Percentiles rank a stretch among this genome's conserved stretches.
These are phyloP conservation scores for Troides helena DNA, from an alignment of 2,888 invertebrate species.

Conservation along the genomic window DNA sequence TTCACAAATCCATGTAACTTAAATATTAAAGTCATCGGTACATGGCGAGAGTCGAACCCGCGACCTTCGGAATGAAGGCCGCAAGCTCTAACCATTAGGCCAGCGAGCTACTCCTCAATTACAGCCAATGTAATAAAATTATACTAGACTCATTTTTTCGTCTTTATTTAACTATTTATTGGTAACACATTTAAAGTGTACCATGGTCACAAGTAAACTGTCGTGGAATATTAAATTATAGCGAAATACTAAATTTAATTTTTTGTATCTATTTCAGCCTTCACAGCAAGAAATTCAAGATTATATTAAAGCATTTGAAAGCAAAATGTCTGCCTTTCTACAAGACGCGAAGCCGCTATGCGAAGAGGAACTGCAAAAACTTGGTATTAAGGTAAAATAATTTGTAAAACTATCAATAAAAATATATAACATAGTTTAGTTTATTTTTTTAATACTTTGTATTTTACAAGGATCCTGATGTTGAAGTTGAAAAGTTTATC, in stretches of 20 bases:
- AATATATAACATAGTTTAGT: neutral
- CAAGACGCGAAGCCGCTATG: constrained; percentile 87
- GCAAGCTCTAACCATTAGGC: too few species aligned
- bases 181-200: too few species aligned
- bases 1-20: too few species aligned
- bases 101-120: too few species aligned
- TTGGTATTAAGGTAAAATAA: constrained; percentile 86
- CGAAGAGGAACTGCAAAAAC: constrained; percentile 88
- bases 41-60: too few species aligned
- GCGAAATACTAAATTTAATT: neutral
- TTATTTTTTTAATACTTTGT: neutral
- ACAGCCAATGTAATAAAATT: neutral
- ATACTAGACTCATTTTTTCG: neutral
- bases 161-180: too few species aligned
- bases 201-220: too few species aligned
- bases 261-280: constrained; percentile 68
- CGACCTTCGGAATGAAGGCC: too few species aligned
- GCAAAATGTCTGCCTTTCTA: constrained; percentile 94
- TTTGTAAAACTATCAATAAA: neutral
- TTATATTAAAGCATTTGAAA: constrained; percentile 89
- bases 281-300: constrained; percentile 87
- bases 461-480: constrained; percentile 73
- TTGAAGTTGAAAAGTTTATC: constrained; percentile 96
- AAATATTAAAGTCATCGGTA: too few species aligned
- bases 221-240: too few species aligned